Conservation (phyloP, 2,113 vertebrate species). For the Oncorhynchus clarkii region DNA sequence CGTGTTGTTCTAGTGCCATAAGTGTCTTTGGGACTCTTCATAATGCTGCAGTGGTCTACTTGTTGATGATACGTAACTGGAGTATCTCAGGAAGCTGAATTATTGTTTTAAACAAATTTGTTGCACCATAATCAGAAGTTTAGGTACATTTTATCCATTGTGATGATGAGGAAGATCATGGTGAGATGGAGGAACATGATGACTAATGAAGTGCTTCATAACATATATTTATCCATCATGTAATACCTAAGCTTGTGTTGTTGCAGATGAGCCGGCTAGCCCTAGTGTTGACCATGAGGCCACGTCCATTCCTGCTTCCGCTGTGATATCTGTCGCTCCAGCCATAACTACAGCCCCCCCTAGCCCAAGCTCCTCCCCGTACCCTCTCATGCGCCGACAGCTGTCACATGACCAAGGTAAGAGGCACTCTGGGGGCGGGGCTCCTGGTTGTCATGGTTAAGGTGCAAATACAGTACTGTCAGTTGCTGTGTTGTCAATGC, state of each 20-base stretch:
- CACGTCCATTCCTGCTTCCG: constrained; percentile 89
- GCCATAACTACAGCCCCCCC: constrained; percentile 77
- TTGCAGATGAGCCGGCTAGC: constrained; percentile 91
- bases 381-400: constrained; percentile 88
- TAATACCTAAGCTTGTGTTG: constrained; percentile 3
- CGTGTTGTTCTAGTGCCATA: not conserved
- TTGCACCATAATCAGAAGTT: not conserved
- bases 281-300: constrained; percentile 90
- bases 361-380: constrained; percentile 80
- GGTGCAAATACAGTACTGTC: not conserved
- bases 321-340: constrained; percentile 87
- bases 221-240: not conserved
- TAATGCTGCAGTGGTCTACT: constrained; percentile 4
- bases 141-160: not conserved
- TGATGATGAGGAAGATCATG: not conserved
- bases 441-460: too few relatives aligned
- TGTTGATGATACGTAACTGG: constrained; percentile 2
- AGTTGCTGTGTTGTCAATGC: not conserved
- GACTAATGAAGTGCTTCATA: not conserved
- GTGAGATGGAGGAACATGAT: not conserved
- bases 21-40: not conserved
- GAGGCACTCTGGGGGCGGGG: not conserved
- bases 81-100: not conserved
- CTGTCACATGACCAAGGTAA: constrained; percentile 96
- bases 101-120: too few relatives aligned